Evolutionary conservation across 2,797 vertebrate species (phyloP).

Genomic region (Coranthus polyacanthus): DNA sequence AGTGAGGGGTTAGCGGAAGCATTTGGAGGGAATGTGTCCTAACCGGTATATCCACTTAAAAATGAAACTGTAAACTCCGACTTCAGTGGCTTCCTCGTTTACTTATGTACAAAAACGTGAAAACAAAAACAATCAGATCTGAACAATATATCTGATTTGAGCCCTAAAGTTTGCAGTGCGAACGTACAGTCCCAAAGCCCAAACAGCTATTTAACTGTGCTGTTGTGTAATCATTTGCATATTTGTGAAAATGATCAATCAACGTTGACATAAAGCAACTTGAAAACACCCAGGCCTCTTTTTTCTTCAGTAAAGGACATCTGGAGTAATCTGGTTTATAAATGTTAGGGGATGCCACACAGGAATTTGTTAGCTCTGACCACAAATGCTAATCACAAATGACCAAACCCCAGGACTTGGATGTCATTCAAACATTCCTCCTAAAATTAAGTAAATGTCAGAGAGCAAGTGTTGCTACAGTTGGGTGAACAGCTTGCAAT

Average conservation of each 20-base stretch:
- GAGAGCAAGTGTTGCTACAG: conserved; percentile 31
- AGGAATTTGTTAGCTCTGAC: conserved; percentile 41
- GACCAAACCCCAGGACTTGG: conserved; percentile 52
- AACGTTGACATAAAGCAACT: conserved; percentile 25
- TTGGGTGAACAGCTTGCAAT: conserved; percentile 51
- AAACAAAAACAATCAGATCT: no score
- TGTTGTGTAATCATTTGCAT: conserved; percentile 27
- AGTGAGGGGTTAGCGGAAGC: no score
- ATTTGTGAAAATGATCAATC: conserved; percentile 26
- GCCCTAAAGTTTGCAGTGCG: no score
- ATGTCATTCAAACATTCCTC: conserved; percentile 44
- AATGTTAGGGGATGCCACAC: conserved; percentile 42
- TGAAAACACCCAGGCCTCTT: conserved; percentile 4
- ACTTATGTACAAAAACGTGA: no score
- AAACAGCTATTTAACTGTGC: conserved; percentile 7
- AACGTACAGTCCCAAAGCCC: no score
- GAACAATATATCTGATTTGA: no score
- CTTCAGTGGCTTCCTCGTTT: no score
- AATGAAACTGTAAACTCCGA: no score
- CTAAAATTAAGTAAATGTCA: conserved; percentile 41
- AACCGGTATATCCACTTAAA: no score
- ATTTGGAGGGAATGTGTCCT: no score
- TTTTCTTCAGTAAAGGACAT: conserved; percentile 31
- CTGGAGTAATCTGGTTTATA: conserved; percentile 47
- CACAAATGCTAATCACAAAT: conserved; percentile 64